Evolutionary conservation across 2,888 invertebrate species (phyloP).

Genomic region (Caenorhabditis sp.): DNA sequence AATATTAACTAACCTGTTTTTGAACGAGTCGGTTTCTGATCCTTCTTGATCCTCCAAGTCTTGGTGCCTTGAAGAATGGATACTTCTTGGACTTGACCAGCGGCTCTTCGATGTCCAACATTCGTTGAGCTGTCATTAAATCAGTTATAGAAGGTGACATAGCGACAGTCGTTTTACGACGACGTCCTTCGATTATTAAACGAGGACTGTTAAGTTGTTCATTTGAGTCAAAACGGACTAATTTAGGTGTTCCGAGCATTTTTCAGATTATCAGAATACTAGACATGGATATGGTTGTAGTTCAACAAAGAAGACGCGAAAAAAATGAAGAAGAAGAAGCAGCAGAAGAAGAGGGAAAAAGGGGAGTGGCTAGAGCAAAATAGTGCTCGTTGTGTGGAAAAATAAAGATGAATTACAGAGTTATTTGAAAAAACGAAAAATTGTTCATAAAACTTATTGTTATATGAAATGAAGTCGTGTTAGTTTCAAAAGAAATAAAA

Average conservation of each 20-base stretch:
- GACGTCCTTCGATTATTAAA: not conserved
- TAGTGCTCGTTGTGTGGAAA: not conserved
- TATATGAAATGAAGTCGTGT: too few relatives aligned
- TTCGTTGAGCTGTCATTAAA: conserved; percentile 51
- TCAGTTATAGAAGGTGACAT: conserved; percentile 54
- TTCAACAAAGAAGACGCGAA: not conserved
- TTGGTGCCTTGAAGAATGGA: conserved; percentile 47
- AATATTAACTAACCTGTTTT: conserved; percentile 52
- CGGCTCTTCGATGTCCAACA: conserved; percentile 51
- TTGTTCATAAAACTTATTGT: too few relatives aligned
- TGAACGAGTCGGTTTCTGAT: conserved; percentile 68
- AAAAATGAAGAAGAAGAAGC: not conserved
- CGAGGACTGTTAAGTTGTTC: not conserved
- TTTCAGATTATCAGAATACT: not conserved
- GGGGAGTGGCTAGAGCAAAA: not conserved
- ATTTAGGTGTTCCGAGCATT: not conserved
- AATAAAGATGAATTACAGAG: not conserved
- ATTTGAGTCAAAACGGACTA: conserved; percentile 1
- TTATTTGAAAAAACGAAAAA: too few relatives aligned
- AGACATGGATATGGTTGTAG: not conserved
- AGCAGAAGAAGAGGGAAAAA: not conserved
- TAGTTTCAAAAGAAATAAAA: too few relatives aligned
- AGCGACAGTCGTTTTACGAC: conserved; percentile 49
- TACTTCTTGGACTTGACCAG: conserved; percentile 47
- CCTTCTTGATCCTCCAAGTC: conserved; percentile 48